These are phyloP conservation scores for Thereva unica DNA, from an alignment of 2,888 invertebrate genomes.

Conservation along the genomic window DNA sequence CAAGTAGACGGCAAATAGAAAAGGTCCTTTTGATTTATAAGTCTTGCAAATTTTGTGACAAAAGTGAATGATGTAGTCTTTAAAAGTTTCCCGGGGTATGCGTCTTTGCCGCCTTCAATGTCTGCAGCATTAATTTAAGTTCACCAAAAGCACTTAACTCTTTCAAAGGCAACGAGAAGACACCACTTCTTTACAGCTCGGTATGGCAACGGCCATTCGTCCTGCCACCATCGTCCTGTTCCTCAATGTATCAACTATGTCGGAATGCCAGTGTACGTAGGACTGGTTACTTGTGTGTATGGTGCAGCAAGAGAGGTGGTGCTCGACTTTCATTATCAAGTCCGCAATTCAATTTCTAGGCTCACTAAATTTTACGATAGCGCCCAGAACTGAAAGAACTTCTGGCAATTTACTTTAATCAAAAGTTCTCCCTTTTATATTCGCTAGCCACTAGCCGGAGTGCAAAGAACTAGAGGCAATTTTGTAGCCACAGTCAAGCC, in stretches of 20 bases:
- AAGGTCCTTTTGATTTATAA: too few relatives aligned
- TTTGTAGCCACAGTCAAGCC: too few relatives aligned
- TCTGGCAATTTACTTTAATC: conserved; percentile 40
- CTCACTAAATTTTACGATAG: conserved; percentile 41
- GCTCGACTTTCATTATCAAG: conserved; percentile 28
- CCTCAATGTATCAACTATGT: background rate
- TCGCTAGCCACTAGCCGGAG: too few relatives aligned
- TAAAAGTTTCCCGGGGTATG: conserved; percentile 15
- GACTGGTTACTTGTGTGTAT: background rate
- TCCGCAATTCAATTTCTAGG: conserved; percentile 41
- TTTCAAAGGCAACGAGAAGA: conserved; percentile 25
- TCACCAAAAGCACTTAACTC: conserved; percentile 32
- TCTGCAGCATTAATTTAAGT: conserved; percentile 30
- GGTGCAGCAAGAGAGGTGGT: conserved; percentile 24
- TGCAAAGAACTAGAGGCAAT: too few relatives aligned
- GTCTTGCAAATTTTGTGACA: conserved; percentile 6
- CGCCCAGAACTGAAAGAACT: conserved; percentile 32
- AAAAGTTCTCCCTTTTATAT: conserved; percentile 26
- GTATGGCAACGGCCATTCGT: conserved; percentile 1
- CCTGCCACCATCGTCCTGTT: too few relatives aligned
- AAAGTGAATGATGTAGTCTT: conserved; percentile 10
- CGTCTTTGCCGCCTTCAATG: conserved; percentile 16
- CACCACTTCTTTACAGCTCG: conserved; percentile 17
- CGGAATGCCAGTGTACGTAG: conserved; percentile 11
- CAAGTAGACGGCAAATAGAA: too few relatives aligned